Evolutionary conservation across 2,797 vertebrate species (phyloP).

Genomic region (Etheostoma perlongum): DNA sequence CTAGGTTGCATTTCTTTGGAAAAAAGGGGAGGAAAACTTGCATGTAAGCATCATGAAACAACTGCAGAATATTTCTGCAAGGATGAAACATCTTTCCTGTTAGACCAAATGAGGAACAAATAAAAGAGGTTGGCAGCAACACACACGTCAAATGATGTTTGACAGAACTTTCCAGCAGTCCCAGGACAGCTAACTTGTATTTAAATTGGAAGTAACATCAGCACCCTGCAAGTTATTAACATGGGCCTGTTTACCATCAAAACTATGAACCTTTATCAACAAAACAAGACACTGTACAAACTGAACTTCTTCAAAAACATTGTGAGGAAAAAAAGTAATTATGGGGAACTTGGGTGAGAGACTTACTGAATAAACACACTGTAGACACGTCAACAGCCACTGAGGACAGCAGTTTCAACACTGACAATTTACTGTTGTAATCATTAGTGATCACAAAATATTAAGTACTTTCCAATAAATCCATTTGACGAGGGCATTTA

Average conservation of each 20-base stretch:
- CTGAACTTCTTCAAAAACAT: constrained; percentile 55
- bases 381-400: constrained; percentile 15
- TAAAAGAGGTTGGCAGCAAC: constrained; percentile 8
- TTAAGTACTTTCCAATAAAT: no score
- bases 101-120: constrained; percentile 42
- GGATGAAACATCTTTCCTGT: constrained; percentile 31
- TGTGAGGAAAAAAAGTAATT: constrained; percentile 17
- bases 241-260: background rate
- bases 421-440: background rate
- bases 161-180: constrained; percentile 13
- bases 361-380: constrained; percentile 25
- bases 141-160: constrained; percentile 7
- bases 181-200: constrained; percentile 2
- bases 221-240: constrained; percentile 10
- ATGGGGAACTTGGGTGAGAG: constrained; percentile 37
- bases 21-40: constrained; percentile 14
- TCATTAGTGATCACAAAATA: background rate
- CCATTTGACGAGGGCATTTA: background rate
- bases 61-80: constrained; percentile 5
- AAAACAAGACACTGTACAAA: constrained; percentile 16
- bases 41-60: background rate
- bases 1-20: constrained; percentile 26
- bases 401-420: constrained; percentile 21
- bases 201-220: constrained; percentile 1
- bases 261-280: constrained; percentile 4